Conservation (phyloP, 92 coral and sea anemone genomes). For the Zoanthus gigantus region DNA sequence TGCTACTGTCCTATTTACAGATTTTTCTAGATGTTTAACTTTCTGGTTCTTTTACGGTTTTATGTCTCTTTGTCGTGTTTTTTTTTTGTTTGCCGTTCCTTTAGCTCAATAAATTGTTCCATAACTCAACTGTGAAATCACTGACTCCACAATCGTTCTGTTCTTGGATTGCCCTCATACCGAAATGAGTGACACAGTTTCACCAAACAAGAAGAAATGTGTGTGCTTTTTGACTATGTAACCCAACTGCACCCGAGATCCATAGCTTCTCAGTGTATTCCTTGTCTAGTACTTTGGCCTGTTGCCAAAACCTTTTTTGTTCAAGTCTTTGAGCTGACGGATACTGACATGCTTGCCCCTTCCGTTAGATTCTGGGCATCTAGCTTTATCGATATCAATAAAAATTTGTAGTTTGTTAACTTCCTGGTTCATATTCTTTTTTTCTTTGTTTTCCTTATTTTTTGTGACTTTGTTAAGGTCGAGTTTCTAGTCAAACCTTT, state of each 20-base stretch:
- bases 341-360: background rate
- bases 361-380: background rate
- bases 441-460: background rate
- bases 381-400: background rate
- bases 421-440: background rate
- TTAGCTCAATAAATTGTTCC: constrained; percentile 55
- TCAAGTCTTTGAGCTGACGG: background rate
- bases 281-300: background rate
- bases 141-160: constrained; percentile 53
- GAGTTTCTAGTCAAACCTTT: background rate
- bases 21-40: constrained; percentile 52
- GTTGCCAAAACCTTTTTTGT: background rate
- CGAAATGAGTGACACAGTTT: constrained; percentile 61
- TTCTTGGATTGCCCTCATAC: constrained; percentile 50
- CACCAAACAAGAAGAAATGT: constrained; percentile 59
- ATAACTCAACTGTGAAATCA: constrained; percentile 46
- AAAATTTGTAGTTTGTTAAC: background rate
- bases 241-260: constrained; percentile 65
- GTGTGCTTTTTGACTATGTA: constrained; percentile 51
- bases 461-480: background rate
- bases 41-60: constrained; percentile 51
- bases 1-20: constrained; percentile 61
- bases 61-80: constrained; percentile 42
- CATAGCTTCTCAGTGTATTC: constrained; percentile 35
- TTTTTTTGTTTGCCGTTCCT: constrained; percentile 65